Evolutionary conservation across 2,888 invertebrate genomes (phyloP), one percentile per base, ranked within the genome.

Genomic region (Heliconius hortense): DNA sequence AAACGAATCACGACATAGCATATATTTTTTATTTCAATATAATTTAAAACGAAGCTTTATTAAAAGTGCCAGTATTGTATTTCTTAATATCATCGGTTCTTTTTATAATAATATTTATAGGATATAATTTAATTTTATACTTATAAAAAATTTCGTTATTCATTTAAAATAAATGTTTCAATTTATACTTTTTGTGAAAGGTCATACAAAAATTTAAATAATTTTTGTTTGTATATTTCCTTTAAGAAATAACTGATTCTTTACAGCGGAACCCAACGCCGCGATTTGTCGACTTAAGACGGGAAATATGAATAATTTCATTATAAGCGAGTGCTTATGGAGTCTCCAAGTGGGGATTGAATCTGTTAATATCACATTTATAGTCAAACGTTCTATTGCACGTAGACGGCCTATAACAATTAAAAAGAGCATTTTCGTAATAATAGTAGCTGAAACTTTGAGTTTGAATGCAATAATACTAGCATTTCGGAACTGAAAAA

Each of bases 1-100:
- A 63, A 66, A 66, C 24, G n/a, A 39, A 66, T 5, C n/a, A 24
- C 26, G 64, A 35, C 64, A 39, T 39, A 66, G n/a, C 35, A 35
- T 39, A 24, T 64, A 66, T 39, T 66, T 66, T 66, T 66, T 66
- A n/a, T 66, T 66, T 8, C 39, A 43, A 39, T 66, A 39, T 43
- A 13, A 39, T 66, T 66, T 66, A 24, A 39, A 66, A 43, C 24
- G 66, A 66, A 24, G 66, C 66, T 66, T 66, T 24, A 66, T 39
- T 66, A 24, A 66, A 39, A 66, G 15, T 39, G 24, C 15, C 43
- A 39, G 64, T 66, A 15, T 39, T 39, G 24, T 39, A 7, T 39
- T 66, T 66, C 66, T 66, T 66, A 66, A 24, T 66, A 39, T 66
- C 11, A 39, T 39, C 39, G 18, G 13, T 39, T 39, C 5, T 64